Base-by-base conservation (phyloP, 2,113 vertebrate species). In the Euleptes europaea region DNA sequence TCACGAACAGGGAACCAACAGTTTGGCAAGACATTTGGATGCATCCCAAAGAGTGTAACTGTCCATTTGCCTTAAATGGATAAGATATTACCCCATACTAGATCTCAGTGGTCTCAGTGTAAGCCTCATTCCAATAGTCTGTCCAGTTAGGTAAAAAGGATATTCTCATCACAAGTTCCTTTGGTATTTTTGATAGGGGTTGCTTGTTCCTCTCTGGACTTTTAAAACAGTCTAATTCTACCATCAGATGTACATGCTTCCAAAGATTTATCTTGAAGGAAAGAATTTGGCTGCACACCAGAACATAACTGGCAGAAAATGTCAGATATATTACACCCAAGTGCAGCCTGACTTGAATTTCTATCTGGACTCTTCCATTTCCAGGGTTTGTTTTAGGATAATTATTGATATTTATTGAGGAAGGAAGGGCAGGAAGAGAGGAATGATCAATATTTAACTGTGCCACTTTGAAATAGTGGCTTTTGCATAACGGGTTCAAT, bases 381-480 rank as follows among this genome's bases (percentile, higher is more conserved):
- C 69, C 51, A 19, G 72, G 54, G 79, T 80, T 73, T 85, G 54
- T 73, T 80, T 84, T 78, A 40, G 77, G 77, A 65, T 85, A 73
- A 79, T 72, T 85, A 79, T 79, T 85, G 76, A 85, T 80, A 80
- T 85, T 85, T 80, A 47, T 83, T 63, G 81, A 83, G 81, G 38
- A 44, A 44, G 44, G 73, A 44, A 85, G 69, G 77, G 67, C 40
- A 85, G 76, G 69, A 73, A 85, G 54, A 79, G 54, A 63, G 44
- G 57, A 79, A 85, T 79, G 73, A 85, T 85, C 76, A 85, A 85
- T 85, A 85, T 85, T 80, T 85, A 80, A 85, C 49, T 31, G 67
- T 38, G 54, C 69, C 73, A 54, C 76, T 79, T 85, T 85, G 77
- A 80, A 80, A 73, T n/a, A 38, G 69, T 44, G n/a, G 54, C 69